Conservation (phyloP, 2,888 invertebrate species). For the Ernsta delagoae region DNA sequence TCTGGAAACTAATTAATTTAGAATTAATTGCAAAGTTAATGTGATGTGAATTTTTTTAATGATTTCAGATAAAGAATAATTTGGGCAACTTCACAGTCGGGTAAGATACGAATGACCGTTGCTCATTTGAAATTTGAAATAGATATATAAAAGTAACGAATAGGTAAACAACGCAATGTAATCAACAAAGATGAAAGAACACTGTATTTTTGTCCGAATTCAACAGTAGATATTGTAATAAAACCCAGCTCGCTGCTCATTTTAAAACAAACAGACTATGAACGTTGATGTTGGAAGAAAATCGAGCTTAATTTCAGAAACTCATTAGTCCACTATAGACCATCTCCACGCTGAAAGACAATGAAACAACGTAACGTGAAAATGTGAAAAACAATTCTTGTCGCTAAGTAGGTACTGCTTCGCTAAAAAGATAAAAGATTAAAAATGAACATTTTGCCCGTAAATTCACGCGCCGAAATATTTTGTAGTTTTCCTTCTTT, state of each 20-base stretch:
- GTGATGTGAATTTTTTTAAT: too few species aligned
- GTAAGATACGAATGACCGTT: background rate
- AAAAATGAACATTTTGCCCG: background rate
- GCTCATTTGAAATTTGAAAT: too few species aligned
- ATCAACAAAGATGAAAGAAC: background rate
- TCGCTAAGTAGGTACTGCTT: background rate
- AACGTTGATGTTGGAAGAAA: background rate
- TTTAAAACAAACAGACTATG: conserved; percentile 10
- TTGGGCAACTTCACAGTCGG: too few species aligned
- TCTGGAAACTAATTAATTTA: too few species aligned
- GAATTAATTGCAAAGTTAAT: too few species aligned
- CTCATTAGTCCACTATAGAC: conserved; percentile 13
- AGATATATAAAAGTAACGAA: too few species aligned
- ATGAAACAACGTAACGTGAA: background rate
- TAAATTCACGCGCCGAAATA: background rate
- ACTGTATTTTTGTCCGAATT: background rate
- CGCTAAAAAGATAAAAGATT: conserved; percentile 12
- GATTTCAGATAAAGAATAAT: too few species aligned
- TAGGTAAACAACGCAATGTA: background rate
- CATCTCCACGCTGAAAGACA: background rate
- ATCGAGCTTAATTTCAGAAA: conserved; percentile 16
- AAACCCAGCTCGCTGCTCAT: conserved; percentile 3
- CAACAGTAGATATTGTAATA: background rate
- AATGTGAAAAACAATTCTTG: conserved; percentile 14
- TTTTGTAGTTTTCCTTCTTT: background rate